These are phyloP conservation scores for Nerophis ophidion DNA, from an alignment of 2,113 vertebrate species.

Conservation along the genomic window DNA sequence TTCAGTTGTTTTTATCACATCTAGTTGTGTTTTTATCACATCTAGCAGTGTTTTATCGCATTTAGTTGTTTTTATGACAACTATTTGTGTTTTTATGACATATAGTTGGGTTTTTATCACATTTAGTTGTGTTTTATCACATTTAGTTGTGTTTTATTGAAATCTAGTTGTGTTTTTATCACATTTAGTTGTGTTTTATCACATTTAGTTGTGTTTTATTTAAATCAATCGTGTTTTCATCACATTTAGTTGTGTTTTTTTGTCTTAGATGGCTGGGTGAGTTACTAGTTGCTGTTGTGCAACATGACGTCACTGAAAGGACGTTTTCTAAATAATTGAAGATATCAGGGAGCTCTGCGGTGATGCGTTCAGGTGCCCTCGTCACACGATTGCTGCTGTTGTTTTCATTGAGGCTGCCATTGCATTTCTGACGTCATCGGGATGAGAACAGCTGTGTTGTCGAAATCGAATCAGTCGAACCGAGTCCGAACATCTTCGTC, in stretches of 20 bases:
- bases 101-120: too few species aligned
- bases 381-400: background rate
- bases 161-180: conserved; percentile 13
- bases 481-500: background rate
- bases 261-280: conserved; percentile 20
- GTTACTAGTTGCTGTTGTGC: conserved; percentile 11
- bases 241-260: too few species aligned
- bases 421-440: background rate
- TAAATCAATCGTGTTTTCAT: conserved; percentile 11
- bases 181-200: too few species aligned
- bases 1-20: too few species aligned
- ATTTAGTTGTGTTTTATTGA: too few species aligned
- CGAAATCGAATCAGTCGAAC: background rate
- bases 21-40: too few species aligned
- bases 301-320: conserved; percentile 34
- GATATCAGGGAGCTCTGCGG: background rate
- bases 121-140: too few species aligned
- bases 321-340: conserved; percentile 11
- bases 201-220: too few species aligned
- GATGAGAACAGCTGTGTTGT: background rate
- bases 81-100: too few species aligned
- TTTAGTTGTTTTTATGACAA: too few species aligned
- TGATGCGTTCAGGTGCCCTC: conserved; percentile 1
- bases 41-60: too few species aligned
- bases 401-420: background rate